Conservation (phyloP, 2,888 invertebrate species). For the Steinernema carpocapsae region DNA sequence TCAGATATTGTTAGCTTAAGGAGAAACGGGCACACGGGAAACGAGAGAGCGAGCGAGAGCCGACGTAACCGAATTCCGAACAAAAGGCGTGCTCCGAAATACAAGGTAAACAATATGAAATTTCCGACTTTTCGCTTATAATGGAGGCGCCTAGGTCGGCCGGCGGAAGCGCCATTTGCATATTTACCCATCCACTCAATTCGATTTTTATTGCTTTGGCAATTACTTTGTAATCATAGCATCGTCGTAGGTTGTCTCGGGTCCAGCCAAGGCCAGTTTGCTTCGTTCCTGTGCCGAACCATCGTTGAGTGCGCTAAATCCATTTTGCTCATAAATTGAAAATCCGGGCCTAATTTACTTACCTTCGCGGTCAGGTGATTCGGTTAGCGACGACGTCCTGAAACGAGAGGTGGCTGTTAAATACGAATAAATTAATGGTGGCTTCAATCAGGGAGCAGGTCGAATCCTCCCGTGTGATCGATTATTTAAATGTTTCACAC, state of each 20-base stretch:
- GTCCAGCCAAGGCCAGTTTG: slow-evolving; percentile 61
- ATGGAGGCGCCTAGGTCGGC: neutral
- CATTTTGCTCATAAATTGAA: neutral
- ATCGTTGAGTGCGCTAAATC: slow-evolving; percentile 42
- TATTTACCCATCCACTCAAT: neutral
- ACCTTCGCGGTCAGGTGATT: slow-evolving; percentile 17
- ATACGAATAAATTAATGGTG: neutral
- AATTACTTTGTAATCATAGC: slow-evolving; percentile 44
- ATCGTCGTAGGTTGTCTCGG: slow-evolving; percentile 61
- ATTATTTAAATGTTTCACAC: slow-evolving; percentile 32
- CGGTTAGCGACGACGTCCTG: neutral
- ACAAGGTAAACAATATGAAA: slow-evolving; percentile 18
- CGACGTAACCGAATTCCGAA: neutral
- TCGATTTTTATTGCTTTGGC: neutral
- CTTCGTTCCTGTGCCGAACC: slow-evolving; percentile 43
- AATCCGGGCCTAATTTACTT: neutral
- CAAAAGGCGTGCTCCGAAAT: neutral
- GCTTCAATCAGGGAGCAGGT: too few species aligned
- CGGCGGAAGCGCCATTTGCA: slow-evolving; percentile 17
- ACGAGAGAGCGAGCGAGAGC: too few species aligned
- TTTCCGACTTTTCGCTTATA: slow-evolving; percentile 10
- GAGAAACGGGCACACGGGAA: neutral
- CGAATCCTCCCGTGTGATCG: neutral
- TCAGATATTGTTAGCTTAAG: neutral
- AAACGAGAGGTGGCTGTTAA: neutral